Conservation (phyloP, 2,888 invertebrate species). For the Drosophila tanythrix region DNA sequence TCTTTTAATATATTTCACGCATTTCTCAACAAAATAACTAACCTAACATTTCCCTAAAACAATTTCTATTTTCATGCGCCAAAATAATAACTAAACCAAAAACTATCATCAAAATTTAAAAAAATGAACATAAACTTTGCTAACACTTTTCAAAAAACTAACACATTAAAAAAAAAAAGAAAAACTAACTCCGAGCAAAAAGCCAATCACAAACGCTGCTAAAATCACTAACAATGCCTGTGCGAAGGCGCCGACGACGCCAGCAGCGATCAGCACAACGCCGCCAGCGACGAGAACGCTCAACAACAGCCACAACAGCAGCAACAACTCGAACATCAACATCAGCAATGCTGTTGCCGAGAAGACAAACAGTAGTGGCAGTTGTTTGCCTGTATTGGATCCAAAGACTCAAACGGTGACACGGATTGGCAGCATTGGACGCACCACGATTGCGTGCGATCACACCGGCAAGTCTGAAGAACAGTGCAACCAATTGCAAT, state of each 20-base stretch:
- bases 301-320: slow-evolving; percentile 33
- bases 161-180: slow-evolving; percentile 50
- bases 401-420: slow-evolving; percentile 73
- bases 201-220: slow-evolving; percentile 56
- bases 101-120: slow-evolving; percentile 18
- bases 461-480: slow-evolving; percentile 71
- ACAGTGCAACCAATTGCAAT: slow-evolving; percentile 68
- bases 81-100: slow-evolving; percentile 43
- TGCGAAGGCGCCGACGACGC: slow-evolving; percentile 48
- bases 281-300: slow-evolving; percentile 40
- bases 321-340: slow-evolving; percentile 31
- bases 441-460: slow-evolving; percentile 82
- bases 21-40: slow-evolving; percentile 42
- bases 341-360: slow-evolving; percentile 21
- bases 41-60: slow-evolving; percentile 58
- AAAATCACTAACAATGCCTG: slow-evolving; percentile 68
- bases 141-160: slow-evolving; percentile 59
- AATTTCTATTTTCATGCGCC: slow-evolving; percentile 68
- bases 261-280: slow-evolving; percentile 40
- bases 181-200: slow-evolving; percentile 73
- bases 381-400: slow-evolving; percentile 42
- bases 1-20: slow-evolving; percentile 14
- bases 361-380: slow-evolving; percentile 36
- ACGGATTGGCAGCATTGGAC: slow-evolving; percentile 82
- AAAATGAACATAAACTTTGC: slow-evolving; percentile 24